Base-by-base conservation (phyloP, 2,888 invertebrate species). In the Nomada flava region DNA sequence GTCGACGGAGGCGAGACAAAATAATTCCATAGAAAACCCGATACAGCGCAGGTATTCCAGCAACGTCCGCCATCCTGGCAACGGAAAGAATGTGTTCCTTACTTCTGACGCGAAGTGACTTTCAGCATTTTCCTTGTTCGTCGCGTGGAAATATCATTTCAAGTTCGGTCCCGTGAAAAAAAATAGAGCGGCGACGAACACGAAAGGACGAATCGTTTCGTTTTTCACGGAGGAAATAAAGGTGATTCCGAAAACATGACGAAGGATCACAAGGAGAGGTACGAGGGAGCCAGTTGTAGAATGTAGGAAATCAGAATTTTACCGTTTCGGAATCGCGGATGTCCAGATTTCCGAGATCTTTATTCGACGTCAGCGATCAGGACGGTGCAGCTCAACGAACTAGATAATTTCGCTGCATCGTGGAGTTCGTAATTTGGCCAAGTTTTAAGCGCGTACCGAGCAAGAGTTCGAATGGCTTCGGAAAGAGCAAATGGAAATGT, bases 401-500 rank as follows among this genome's bases (percentile, higher is more conserved):
- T 64, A 79, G 72, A 85, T 88, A 83, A 88, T 88, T 88, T 79
- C 73, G 63, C 52, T 64, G 76, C 77, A 65, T 77, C 71, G 57
- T n/a, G 29, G 77, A 73, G 76, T 63, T 20, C 52, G 83, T 88
- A 86, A 87, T 86, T 88, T 62, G 74, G 55, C 10, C 15, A 79
- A 86, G 83, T 88, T 88, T 88, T 83, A 80, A 84, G 79, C 71
- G 76, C 68, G 76, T 15, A 64, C 36, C 47, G 60, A 63, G 36
- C 74, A 60, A 68, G 44, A 64, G 63, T 69, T 75, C 26, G 70
- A 44, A 62, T 69, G 62, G 47, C 52, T 67, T n/a, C 60, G 67
- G 67, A 42, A 69, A 50, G 73, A 64, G 80, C 75, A 78, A 85
- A 82, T 64, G 82, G 72, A 71, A 76, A 77, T 67, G 74, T 44